These are phyloP conservation scores for Corythaixoides concolor DNA, from an alignment of 2,113 vertebrate genomes.

Conservation along the genomic window DNA sequence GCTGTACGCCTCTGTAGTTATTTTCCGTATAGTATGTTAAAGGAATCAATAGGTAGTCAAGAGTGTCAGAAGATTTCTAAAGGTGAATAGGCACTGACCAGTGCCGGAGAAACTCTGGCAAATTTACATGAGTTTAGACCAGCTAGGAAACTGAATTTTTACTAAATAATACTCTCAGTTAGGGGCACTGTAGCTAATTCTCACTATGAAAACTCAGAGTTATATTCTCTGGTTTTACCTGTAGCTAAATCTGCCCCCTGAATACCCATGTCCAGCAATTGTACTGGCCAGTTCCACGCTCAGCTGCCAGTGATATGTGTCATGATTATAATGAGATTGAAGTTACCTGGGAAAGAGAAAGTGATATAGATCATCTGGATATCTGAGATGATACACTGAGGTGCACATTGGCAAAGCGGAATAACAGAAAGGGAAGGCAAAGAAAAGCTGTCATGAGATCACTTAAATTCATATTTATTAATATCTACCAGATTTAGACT, in stretches of 20 bases:
- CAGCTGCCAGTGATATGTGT: neutral
- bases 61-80: neutral
- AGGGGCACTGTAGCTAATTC: neutral
- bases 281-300: neutral
- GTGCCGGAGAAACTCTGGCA: neutral
- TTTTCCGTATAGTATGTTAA: neutral
- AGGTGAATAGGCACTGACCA: neutral
- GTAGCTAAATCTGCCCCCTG: neutral
- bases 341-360: neutral
- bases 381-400: neutral
- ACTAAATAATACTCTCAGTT: neutral
- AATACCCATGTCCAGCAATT: neutral
- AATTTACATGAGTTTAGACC: neutral
- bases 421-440: neutral
- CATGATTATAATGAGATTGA: neutral
- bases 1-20: neutral
- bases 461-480: neutral
- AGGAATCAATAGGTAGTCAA: neutral
- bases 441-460: neutral
- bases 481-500: neutral
- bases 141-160: neutral
- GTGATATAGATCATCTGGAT: accelerated
- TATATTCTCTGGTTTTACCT: neutral
- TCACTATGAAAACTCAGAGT: neutral
- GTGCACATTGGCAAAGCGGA: neutral